phyloP scores from a whole-genome alignment of 2,888 invertebrate species.

The Tanytarsus gracilentus region DNA sequence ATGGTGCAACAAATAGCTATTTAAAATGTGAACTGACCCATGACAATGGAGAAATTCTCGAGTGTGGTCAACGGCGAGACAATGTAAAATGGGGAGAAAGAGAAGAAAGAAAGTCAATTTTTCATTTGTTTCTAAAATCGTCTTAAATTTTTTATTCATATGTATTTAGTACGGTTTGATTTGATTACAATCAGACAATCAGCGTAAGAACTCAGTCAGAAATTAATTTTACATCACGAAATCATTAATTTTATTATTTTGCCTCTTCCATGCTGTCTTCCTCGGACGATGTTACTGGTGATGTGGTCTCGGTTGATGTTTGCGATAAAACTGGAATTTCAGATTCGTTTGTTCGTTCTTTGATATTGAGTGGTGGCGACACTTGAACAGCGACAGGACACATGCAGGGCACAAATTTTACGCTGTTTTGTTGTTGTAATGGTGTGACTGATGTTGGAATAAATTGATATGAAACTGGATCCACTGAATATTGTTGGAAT shows the following conservation, averaged over 20 bases:
- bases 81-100: too few species aligned
- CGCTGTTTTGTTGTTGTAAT: constrained; percentile 4
- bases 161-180: not conserved
- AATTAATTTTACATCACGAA: not conserved
- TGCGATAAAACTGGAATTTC: not conserved
- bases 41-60: too few species aligned
- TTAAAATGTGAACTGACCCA: too few species aligned
- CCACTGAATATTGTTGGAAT: constrained; percentile 6
- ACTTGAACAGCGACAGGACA: constrained; percentile 21
- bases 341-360: constrained; percentile 4
- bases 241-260: not conserved
- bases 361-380: not conserved
- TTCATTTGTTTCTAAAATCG: too few species aligned
- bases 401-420: constrained; percentile 24
- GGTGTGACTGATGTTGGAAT: constrained; percentile 17
- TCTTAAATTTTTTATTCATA: too few species aligned
- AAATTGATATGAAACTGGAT: constrained; percentile 18
- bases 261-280: not conserved
- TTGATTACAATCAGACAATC: not conserved
- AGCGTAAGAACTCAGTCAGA: not conserved
- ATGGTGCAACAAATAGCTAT: too few species aligned
- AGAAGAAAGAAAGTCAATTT: too few species aligned
- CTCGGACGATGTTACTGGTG: not conserved
- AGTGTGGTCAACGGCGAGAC: too few species aligned
- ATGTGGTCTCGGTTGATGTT: not conserved